These are phyloP conservation scores for Lasioglossum lativentre DNA, from an alignment of 2,888 invertebrate genomes.

Conservation along the genomic window DNA sequence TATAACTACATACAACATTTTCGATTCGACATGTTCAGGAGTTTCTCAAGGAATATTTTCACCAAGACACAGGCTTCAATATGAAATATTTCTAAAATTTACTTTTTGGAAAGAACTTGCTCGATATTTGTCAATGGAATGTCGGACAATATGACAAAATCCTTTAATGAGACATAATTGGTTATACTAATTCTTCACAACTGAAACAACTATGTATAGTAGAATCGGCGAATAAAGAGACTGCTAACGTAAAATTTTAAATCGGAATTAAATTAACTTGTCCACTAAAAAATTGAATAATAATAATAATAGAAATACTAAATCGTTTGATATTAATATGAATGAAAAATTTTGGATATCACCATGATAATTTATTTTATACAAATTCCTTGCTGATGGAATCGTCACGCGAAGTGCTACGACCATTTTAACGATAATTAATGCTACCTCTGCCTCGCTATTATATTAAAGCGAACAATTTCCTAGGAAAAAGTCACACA, in stretches of 20 bases:
- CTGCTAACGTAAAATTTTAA: neutral
- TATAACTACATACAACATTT: neutral
- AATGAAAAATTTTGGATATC: neutral
- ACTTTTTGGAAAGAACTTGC: neutral
- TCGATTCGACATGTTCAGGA: neutral
- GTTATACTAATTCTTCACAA: neutral
- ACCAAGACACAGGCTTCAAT: neutral
- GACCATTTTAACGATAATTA: too few species aligned
- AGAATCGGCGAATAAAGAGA: constrained; percentile 53
- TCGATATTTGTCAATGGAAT: neutral
- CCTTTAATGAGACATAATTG: neutral
- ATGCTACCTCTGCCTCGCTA: neutral
- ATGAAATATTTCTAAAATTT: neutral
- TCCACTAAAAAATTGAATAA: neutral
- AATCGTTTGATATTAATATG: neutral
- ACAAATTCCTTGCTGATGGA: neutral
- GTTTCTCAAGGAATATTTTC: neutral
- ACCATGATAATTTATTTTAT: neutral
- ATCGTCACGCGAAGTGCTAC: too few species aligned
- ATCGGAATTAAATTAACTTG: neutral
- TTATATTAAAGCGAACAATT: neutral
- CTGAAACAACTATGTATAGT: neutral
- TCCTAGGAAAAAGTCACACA: neutral
- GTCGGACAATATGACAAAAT: neutral
- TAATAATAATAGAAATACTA: neutral